Evolutionary conservation across 2,888 invertebrate genomes (phyloP), one percentile per base, ranked within the genome.

Genomic region (Lasioglossum zephyrum): DNA sequence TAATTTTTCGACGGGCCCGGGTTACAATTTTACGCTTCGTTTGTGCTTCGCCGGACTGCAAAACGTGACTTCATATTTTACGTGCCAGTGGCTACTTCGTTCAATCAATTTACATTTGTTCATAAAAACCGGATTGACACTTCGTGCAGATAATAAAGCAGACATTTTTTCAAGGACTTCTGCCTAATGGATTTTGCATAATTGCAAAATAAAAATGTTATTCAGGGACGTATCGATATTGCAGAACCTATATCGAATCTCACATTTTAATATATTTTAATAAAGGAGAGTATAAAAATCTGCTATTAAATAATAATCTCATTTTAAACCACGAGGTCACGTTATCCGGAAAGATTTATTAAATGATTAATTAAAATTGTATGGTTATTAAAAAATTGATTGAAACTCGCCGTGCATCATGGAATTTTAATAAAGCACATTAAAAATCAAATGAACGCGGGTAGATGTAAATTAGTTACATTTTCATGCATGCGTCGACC

Each of bases 1-100:
- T 60, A 80, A 69, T 69, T 85, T 79, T 85, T 73, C 26, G 70
- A 39, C 26, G 13, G 39, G 36, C 36, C 39, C 39, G 70, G 53
- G 74, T 53, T 70, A 85, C 79, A 76, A 84, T 79, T 76, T 84
- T 73, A 66, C 84, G 79, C 73, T 85, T 76, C 79, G 79, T 47
- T 79, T 76, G 47, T 73, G 13, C 13, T 53, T 72, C 53, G 16
- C 8, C 2, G 36, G 11, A 13, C 39, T 49, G 41, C 63, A 41
- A 53, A 36, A 73, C 66, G 79, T 84, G 84, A 76, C 57, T 49
- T n/a, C 49, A 74, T 78, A 31, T 60, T 53, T 47, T 79, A 84
- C 84, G 84, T 79, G 84, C 74, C 73, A 18, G 53, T 63, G n/a
- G 26, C 13, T 3, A 41, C 41, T 31, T n/a, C 8, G 22, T 16